phyloP scores from a whole-genome alignment of 2,888 invertebrate species.

The Drosophila algonquin region DNA sequence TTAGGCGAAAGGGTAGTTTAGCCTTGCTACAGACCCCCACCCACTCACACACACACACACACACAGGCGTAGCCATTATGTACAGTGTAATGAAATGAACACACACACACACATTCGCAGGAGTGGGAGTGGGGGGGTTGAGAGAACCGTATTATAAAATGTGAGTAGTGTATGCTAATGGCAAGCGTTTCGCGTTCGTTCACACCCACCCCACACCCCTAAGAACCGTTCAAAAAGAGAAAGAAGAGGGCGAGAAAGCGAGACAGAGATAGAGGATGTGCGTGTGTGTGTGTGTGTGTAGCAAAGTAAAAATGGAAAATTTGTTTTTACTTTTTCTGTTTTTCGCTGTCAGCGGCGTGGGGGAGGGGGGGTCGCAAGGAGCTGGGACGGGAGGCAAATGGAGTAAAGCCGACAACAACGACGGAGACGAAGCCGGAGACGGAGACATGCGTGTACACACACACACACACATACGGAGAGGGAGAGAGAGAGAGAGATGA shows the following conservation, averaged over 20 bases:
- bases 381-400: constrained; percentile 4
- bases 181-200: constrained; percentile 46
- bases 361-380: background rate
- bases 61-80: constrained; percentile 33
- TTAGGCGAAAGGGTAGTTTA: constrained; percentile 78
- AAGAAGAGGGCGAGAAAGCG: background rate
- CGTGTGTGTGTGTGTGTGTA: constrained; percentile 29
- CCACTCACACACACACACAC: constrained; percentile 24
- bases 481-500: constrained; percentile 22
- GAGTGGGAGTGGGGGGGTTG: background rate
- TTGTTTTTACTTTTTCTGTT: constrained; percentile 54
- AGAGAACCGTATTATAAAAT: constrained; percentile 70
- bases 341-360: constrained; percentile 38
- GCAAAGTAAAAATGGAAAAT: constrained; percentile 65
- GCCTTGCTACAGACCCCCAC: constrained; percentile 33
- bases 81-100: constrained; percentile 48
- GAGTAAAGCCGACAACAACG: constrained; percentile 46
- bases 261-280: constrained; percentile 15
- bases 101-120: constrained; percentile 14
- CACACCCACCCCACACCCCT: constrained; percentile 28
- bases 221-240: constrained; percentile 17
- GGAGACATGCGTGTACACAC: constrained; percentile 13
- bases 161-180: constrained; percentile 77
- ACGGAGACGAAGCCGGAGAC: background rate
- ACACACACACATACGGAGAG: constrained; percentile 22